Evolutionary conservation across 1,140 invertebrate species (phyloP), one percentile per base, ranked within the genome.

Genomic region (Thaumatotibia leucotreta): DNA sequence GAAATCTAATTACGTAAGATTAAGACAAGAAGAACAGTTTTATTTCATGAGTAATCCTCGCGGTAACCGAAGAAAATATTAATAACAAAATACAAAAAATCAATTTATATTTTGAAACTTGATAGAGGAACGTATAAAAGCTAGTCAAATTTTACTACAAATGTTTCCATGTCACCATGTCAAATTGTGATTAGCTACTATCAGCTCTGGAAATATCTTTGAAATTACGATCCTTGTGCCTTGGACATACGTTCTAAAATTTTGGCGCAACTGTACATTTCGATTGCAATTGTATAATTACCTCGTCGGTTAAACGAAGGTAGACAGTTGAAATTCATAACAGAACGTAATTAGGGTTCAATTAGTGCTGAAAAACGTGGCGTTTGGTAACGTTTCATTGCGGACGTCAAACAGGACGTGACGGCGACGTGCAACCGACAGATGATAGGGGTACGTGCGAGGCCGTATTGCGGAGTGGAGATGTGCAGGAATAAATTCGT

Each of bases 361-460:
- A 58, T 58, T 58, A 58, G 52, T 27, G 52, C 50, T 54, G 50
- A 58, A 58, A 58, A 58, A 58, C 52, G 52, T 31, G 29, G 14
- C 52, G 52, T 58, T 58, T 58, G 23, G 52, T 58, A 58, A 58
- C 52, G 27, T 58, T 58, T 58, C 52, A 58, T 58, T 58, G 52
- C 52, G 23, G 24, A 29, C 52, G 24, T 27, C 23, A 27, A 24
- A 58, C 11, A 20, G n/a, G 52, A 14, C n/a, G 24, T 58, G 52
- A 58, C 52, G 52, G 9, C 24, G 52, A 58, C 81, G 80, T 88
- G 86, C 75, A 78, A 77, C 74, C 80, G 86, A 88, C 86, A 82
- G 75, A 72, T 86, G 86, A 88, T 88, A 79, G 83, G 83, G 85
- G 84, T 88, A 84, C 22, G 31, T 45, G 39, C 39, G n/a, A 39